Percentiles rank a stretch among this genome's conserved stretches.
phyloP scores from a whole-genome alignment of 37 sponge, comb jelly and placozoan genomes.

The Axinella damicornis region DNA sequence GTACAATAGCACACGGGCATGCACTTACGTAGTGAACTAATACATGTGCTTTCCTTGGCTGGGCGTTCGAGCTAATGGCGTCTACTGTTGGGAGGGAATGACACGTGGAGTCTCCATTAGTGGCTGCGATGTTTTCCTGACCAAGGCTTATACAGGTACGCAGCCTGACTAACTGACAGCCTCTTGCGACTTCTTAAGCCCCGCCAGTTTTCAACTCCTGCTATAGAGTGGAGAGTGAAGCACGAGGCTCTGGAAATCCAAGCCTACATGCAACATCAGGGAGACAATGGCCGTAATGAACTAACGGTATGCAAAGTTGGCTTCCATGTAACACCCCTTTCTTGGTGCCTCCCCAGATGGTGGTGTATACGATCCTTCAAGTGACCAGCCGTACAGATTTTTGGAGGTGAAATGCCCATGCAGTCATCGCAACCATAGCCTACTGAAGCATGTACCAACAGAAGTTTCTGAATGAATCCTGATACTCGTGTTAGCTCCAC shows the following conservation, averaged over 20 bases:
- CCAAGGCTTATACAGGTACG: too few relatives aligned
- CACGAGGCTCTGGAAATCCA: too few relatives aligned
- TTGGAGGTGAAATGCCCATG: conserved; percentile 54
- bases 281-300: background rate
- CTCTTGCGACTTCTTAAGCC: conserved; percentile 27
- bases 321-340: conserved; percentile 36
- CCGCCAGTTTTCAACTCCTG: conserved; percentile 22
- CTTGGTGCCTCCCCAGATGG: conserved; percentile 63
- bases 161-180: too few relatives aligned
- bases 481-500: conserved; percentile 36
- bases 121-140: too few relatives aligned
- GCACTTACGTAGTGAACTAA: too few relatives aligned
- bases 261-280: conserved; percentile 5
- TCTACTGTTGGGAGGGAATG: too few relatives aligned
- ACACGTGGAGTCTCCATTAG: too few relatives aligned
- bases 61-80: too few relatives aligned
- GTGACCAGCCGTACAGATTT: background rate
- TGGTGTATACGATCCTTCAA: conserved; percentile 35
- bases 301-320: conserved; percentile 17
- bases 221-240: conserved; percentile 42
- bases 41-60: too few relatives aligned
- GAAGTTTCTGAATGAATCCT: conserved; percentile 33
- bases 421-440: conserved; percentile 29
- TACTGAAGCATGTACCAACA: conserved; percentile 9
- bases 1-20: too few relatives aligned